Percentiles rank a stretch among this genome's conserved stretches.
phyloP scores from a whole-genome alignment of 2,888 invertebrate genomes.

The Sturmia bella region DNA sequence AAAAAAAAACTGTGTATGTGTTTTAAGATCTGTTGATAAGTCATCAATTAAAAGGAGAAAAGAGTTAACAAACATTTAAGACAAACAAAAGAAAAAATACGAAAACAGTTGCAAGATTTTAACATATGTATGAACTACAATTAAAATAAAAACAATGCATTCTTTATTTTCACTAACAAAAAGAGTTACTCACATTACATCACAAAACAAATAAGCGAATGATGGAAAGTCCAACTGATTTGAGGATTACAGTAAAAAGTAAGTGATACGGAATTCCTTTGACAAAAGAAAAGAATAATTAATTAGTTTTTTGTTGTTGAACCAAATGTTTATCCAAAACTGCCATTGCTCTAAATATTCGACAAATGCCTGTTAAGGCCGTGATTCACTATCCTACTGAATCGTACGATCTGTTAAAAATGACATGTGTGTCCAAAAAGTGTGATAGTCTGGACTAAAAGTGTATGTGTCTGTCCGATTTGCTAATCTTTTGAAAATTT shows the following conservation, averaged over 20 bases:
- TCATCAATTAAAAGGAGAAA: slow-evolving; percentile 32
- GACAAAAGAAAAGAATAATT: slow-evolving; percentile 1
- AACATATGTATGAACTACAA: slow-evolving; percentile 4
- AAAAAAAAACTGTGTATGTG: too few species aligned
- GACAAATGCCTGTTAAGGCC: too few species aligned
- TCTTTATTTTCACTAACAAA: slow-evolving; percentile 43
- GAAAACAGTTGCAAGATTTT: slow-evolving; percentile 28
- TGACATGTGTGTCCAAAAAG: too few species aligned
- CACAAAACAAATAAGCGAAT: slow-evolving; percentile 33
- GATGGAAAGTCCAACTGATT: slow-evolving; percentile 8
- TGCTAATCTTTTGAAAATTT: too few species aligned
- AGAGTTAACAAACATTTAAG: slow-evolving; percentile 61
- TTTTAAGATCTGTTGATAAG: slow-evolving; percentile 28
- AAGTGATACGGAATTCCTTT: slow-evolving; percentile 40
- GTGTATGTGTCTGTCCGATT: too few species aligned
- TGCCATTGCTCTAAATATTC: too few species aligned
- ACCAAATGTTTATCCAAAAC: too few species aligned
- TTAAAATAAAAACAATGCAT: slow-evolving; percentile 43
- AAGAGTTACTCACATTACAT: slow-evolving; percentile 36
- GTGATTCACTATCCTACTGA: too few species aligned
- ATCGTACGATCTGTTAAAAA: too few species aligned
- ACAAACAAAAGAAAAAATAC: slow-evolving; percentile 29
- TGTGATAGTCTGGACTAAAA: too few species aligned
- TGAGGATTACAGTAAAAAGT: neutral
- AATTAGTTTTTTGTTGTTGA: too few species aligned